Base-by-base conservation (phyloP, 1,140 invertebrate species). In the Neelides sp. region DNA sequence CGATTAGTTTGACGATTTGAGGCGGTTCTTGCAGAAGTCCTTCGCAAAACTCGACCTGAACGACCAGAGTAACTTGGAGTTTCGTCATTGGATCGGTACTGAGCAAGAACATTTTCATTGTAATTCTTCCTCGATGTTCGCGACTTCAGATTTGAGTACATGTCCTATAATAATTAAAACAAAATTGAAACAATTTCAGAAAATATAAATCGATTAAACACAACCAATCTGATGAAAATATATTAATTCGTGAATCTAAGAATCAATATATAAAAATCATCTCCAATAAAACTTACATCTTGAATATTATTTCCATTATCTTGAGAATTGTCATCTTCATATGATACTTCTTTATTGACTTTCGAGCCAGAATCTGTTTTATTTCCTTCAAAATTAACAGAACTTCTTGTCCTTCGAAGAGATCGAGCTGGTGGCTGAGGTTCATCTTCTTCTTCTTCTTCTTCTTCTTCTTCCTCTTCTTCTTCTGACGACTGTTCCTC, bases 101-200 rank as follows among this genome's bases (percentile, higher is more conserved):
- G 10, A 7, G 7, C n/a, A 8, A 13, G 7, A 13, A 32, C n/a
- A 13, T 32, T 32, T 32, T 32, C n/a, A 13, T 24, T 22, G n/a
- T 46, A 43, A 24, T 47, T 32, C n/a, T 27, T n/a, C 13, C 35
- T 19, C 5, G 4, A 13, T 7, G 24, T 19, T 32, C 43, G 20
- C 27, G 36, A 32, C 13, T 52, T 52, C 1, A 52, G 15, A 19
- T 44, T 12, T 0, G 43, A 22, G 24, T 52, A 52, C 50, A 52
- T 40, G 32, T 52, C 50, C 40, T 50, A 24, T 19, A 47, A 35
- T n/a, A 5, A 48, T 4, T 10, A 17, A 2, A 32, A 32, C n/a
- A 32, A 32, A 8, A 32, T 8, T 32, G 7, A 32, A 32, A 8
- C 7, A 32, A 32, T 32, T 5, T 32, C 7, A 32, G 7, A 8